Evolutionary conservation across 2,888 invertebrate genomes (phyloP).

Genomic region (Folsomia candida): DNA sequence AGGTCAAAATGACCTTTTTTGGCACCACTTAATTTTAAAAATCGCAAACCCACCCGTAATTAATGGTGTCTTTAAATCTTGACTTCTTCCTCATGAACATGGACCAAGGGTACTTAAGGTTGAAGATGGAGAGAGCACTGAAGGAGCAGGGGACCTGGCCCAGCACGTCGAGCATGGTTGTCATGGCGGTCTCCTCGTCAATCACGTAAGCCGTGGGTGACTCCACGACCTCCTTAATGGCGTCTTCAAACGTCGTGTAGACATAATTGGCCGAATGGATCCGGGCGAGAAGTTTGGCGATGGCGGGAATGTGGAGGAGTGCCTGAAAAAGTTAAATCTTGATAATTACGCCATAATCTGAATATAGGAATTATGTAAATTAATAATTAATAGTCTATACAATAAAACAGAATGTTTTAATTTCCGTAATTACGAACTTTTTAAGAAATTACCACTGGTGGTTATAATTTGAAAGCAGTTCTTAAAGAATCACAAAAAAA

Average conservation of each 20-base stretch:
- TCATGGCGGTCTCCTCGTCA: slow-evolving; percentile 40
- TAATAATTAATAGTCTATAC: no score
- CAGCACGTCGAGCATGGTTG: slow-evolving; percentile 14
- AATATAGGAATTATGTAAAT: no score
- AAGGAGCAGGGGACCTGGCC: slow-evolving; percentile 34
- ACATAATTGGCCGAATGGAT: slow-evolving; percentile 18
- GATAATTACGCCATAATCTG: no score
- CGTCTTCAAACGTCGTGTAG: slow-evolving; percentile 23
- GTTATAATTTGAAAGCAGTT: no score
- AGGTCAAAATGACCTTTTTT: no score
- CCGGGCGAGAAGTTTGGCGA: slow-evolving; percentile 8
- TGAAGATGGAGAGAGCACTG: slow-evolving; percentile 24
- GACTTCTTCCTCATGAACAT: slow-evolving; percentile 36
- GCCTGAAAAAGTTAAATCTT: no score
- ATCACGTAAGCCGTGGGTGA: slow-evolving; percentile 32
- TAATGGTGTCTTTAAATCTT: slow-evolving; percentile 24
- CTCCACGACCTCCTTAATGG: slow-evolving; percentile 25
- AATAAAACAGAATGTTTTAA: no score
- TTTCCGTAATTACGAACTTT: no score
- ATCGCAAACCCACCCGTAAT: slow-evolving; percentile 36
- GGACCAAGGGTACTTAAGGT: slow-evolving; percentile 38
- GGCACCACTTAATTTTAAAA: no score
- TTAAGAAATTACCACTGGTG: no score
- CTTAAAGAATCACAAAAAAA: no score
- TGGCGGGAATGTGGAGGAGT: slow-evolving; percentile 12